Conservation (phyloP, 2,888 invertebrate genomes). For the Lypha dubia region DNA sequence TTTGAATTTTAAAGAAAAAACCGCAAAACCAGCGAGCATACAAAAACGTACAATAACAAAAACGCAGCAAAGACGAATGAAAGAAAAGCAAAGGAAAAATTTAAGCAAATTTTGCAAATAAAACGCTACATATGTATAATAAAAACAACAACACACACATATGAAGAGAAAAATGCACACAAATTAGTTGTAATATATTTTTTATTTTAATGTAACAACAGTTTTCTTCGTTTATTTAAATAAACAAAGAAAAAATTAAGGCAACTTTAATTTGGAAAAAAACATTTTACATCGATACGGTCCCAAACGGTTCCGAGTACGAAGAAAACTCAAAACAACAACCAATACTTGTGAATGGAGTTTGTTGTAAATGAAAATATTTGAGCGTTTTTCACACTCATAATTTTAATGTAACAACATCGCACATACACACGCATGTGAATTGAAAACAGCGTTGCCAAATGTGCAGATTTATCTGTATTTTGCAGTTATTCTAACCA, state of each 20-base stretch:
- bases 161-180: constrained; percentile 17
- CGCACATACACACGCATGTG: background rate
- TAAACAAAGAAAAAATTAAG: constrained; percentile 22
- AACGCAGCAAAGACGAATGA: constrained; percentile 57
- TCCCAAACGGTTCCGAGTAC: constrained; percentile 82
- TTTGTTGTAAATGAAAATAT: background rate
- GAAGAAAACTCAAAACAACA: constrained; percentile 51
- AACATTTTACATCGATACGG: constrained; percentile 61
- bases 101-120: constrained; percentile 54
- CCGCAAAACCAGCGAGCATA: constrained; percentile 36
- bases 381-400: background rate
- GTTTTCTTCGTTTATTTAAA: constrained; percentile 46
- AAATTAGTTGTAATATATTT: constrained; percentile 36
- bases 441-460: no score
- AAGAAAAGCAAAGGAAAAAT: constrained; percentile 32
- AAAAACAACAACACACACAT: background rate
- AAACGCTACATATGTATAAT: constrained; percentile 6
- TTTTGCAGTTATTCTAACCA: no score
- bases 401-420: background rate
- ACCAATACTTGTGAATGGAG: constrained; percentile 34
- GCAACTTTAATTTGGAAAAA: background rate
- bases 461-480: no score
- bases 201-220: constrained; percentile 50
- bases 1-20: constrained; percentile 40
- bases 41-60: constrained; percentile 30